A percentile compares a stretch with the other conserved stretches of the same genome.
Evolutionary conservation across 1,140 invertebrate genomes (phyloP).

Genomic region (Ceratoteleas bidentatus): DNA sequence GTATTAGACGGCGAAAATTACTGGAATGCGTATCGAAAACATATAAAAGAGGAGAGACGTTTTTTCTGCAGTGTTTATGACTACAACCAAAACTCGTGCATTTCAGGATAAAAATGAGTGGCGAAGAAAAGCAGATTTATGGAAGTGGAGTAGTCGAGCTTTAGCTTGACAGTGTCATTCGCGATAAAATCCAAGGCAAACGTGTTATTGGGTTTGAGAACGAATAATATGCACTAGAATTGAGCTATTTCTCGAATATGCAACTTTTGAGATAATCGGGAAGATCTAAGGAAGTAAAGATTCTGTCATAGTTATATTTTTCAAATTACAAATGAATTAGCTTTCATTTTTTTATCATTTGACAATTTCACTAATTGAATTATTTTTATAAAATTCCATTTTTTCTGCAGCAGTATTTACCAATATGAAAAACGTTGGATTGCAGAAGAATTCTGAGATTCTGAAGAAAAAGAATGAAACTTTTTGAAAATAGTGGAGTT

Average conservation of each 20-base stretch:
- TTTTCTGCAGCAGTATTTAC: too few relatives aligned
- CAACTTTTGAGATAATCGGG: slow-evolving; percentile 6
- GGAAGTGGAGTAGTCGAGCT: slow-evolving; percentile 39
- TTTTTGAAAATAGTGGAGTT: too few relatives aligned
- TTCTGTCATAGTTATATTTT: too few relatives aligned
- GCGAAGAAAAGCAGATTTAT: slow-evolving; percentile 45
- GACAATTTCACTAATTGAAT: too few relatives aligned
- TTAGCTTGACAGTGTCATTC: slow-evolving; percentile 43
- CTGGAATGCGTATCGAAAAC: not conserved
- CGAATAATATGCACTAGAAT: slow-evolving; percentile 27
- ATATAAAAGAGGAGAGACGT: not conserved
- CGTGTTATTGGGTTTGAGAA: slow-evolving; percentile 36
- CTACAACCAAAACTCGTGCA: slow-evolving; percentile 43
- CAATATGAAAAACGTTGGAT: too few relatives aligned
- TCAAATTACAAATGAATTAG: too few relatives aligned
- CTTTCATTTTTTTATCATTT: too few relatives aligned
- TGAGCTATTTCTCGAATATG: slow-evolving; percentile 15
- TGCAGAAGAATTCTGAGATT: too few relatives aligned
- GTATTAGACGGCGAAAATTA: not conserved
- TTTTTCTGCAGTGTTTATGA: slow-evolving; percentile 46
- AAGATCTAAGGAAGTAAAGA: too few relatives aligned
- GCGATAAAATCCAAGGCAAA: slow-evolving; percentile 53
- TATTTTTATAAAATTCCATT: too few relatives aligned
- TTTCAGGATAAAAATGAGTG: slow-evolving; percentile 54
- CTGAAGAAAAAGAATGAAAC: too few relatives aligned